Base-by-base conservation (phyloP, 2,797 vertebrate species). In the Pipistrellus pygmaeus region DNA sequence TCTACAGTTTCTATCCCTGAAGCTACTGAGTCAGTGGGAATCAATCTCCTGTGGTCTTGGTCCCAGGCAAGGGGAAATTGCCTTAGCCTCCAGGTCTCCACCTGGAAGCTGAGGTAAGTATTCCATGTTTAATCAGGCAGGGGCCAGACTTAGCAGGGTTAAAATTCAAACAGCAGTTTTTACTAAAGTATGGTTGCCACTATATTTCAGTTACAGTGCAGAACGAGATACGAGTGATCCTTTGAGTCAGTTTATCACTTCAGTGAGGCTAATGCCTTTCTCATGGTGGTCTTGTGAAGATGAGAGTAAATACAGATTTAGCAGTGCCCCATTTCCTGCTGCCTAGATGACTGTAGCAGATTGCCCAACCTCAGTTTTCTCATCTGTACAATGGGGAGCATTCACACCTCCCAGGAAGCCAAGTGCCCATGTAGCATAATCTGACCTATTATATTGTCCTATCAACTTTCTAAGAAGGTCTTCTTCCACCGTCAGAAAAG, bases 401-500 rank as follows among this genome's bases (percentile, higher is more conserved):
- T 53, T 51, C 81, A 35, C 27, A 51, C 23, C 20, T 77, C 32
- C n/a, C 41, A 21, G 57, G 17, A 27, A 35, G 53, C 35, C 27
- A 75, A 66, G 30, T 38, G 35, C 9, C 53, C 18, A 51, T 25
- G 6, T 62, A 66, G 48, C 8, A 78, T 0, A 20, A 30, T 32
- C 0, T 0, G 13, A 86, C 25, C 38, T 73, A 14, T 35, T 51
- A 27, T 0, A 15, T 41, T 55, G 23, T 35, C 75, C 44, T 55
- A 20, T 17, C 17, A 17, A 71, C 25, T 64, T 78, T n/a, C 64
- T 48, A 78, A 83, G 35, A 78, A 83, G 35, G 25, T 17, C 68
- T 88, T 90, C 4, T 81, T 78, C 10, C 46, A 62, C 62, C 55
- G 75, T 76, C 41, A 93, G 87, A 85, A 76, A 71, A 71, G 11